Percentiles rank a stretch among this genome's conserved stretches.
Conservation (phyloP, 2,113 vertebrate genomes). For the Tinamus guttatus region DNA sequence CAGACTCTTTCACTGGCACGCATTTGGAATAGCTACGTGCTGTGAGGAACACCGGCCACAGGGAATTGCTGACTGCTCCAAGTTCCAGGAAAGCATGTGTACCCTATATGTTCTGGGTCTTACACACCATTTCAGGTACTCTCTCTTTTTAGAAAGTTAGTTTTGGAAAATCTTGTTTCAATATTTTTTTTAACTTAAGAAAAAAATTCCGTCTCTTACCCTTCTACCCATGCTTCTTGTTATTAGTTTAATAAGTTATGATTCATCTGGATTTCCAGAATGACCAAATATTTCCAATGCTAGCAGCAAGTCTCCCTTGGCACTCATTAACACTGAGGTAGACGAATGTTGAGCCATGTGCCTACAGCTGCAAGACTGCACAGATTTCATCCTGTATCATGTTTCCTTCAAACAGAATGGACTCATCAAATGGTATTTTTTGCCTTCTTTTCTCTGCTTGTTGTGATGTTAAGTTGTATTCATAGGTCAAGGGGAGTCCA, state of each 20-base stretch:
- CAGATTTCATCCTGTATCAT: background rate
- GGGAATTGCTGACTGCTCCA: background rate
- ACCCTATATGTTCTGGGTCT: background rate
- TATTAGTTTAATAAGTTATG: background rate
- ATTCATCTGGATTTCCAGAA: background rate
- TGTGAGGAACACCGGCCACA: background rate
- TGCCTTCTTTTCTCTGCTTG: background rate
- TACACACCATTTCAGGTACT: background rate
- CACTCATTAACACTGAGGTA: background rate
- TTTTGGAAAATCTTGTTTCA: background rate
- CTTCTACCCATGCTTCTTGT: background rate
- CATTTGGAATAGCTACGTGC: background rate
- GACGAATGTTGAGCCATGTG: background rate
- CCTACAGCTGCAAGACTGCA: background rate
- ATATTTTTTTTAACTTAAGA: background rate
- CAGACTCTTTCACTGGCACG: background rate
- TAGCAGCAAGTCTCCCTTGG: background rate
- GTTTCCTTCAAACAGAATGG: background rate
- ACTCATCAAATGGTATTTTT: background rate
- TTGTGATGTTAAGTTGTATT: background rate
- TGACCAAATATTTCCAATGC: background rate
- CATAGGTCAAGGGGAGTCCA: background rate
- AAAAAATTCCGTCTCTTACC: background rate
- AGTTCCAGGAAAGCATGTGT: background rate
- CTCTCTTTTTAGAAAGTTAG: background rate